phyloP scores from a whole-genome alignment of 1,140 invertebrate species.

The Leptopilina clavipes region DNA sequence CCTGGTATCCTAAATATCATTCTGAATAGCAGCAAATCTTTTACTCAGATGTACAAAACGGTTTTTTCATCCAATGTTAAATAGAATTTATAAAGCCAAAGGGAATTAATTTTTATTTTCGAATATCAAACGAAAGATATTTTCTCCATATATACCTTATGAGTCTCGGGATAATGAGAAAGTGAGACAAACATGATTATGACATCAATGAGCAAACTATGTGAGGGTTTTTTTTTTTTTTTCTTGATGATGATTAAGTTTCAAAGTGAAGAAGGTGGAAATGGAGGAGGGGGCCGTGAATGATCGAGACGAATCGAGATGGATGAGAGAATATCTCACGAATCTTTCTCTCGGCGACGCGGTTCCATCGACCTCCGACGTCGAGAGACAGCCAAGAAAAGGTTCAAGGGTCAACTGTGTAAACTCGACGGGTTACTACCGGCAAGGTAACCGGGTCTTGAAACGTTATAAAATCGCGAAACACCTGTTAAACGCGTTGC shows the following conservation, averaged over 20 bases:
- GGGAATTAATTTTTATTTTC: too few species aligned
- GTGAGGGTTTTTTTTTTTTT: too few species aligned
- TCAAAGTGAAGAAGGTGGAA: constrained; percentile 15
- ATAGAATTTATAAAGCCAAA: too few species aligned
- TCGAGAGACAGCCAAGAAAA: constrained; percentile 49
- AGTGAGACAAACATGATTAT: constrained; percentile 36
- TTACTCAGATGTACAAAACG: too few species aligned
- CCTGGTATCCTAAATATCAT: too few species aligned
- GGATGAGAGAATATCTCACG: constrained; percentile 41
- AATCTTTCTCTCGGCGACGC: constrained; percentile 43
- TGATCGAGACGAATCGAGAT: constrained; percentile 33
- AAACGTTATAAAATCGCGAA: constrained; percentile 57
- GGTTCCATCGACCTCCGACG: constrained; percentile 55
- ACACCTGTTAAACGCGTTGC: constrained; percentile 57
- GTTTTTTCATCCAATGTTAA: too few species aligned
- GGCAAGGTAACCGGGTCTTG: constrained; percentile 46
- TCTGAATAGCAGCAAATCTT: too few species aligned
- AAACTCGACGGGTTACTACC: constrained; percentile 62
- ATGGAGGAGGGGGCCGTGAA: not conserved
- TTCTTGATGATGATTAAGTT: constrained; percentile 18
- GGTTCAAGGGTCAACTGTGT: constrained; percentile 59
- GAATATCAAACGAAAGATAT: too few species aligned
- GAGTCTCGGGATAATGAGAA: constrained; percentile 19
- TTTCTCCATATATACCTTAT: too few species aligned
- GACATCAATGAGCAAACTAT: not conserved